Evolutionary conservation across 2,113 vertebrate species (phyloP), one percentile per base, ranked within the genome.

Genomic region (Pelvicachromis taeniatus): DNA sequence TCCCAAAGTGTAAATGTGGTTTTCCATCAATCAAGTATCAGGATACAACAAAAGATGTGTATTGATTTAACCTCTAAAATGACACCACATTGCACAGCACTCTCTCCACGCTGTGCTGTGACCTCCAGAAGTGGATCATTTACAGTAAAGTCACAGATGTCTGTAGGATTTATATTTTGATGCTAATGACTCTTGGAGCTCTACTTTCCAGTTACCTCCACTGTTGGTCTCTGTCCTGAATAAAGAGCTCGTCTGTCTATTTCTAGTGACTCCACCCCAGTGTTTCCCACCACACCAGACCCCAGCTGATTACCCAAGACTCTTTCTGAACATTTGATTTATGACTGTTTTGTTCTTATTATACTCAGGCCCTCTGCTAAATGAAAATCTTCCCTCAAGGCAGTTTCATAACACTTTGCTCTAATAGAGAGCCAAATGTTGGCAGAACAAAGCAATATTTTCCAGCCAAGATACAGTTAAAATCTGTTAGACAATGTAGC

Each of bases 201-300:
- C 88, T 17, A 80, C 77, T 92, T 90, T 91, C 78, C 35, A 61
- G 78, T 92, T 91, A 89, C 85, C 40, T 59, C 83, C 77, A 84
- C 81, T 86, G 78, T 78, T 92, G 85, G 63, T 85, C 91, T 89
- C 82, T 88, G 91, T 84, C 92, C 90, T 88, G 85, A 92, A 91
- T 91, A 88, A 85, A 85, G 59, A 86, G 73, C 31, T 90, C 59
- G 73, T 85, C 21, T 81, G 78, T 91, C 92, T 93, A 90, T 89
- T 92, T 89, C 84, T 80, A 79, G 90, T 91, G 90, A 84, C 87
- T 92, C 78, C 55, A 86, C 87, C 93, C 93, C 91, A 83, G 56
- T 52, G 91, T 80, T 83, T 88, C 85, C 65, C 52, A 77, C 88
- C 82, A 89, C 84, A 80, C 33, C 82, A 82, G 85, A 85, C 58